These are phyloP conservation scores for Conus canariensis DNA, from an alignment of 2,888 invertebrate genomes.

Conservation along the genomic window DNA sequence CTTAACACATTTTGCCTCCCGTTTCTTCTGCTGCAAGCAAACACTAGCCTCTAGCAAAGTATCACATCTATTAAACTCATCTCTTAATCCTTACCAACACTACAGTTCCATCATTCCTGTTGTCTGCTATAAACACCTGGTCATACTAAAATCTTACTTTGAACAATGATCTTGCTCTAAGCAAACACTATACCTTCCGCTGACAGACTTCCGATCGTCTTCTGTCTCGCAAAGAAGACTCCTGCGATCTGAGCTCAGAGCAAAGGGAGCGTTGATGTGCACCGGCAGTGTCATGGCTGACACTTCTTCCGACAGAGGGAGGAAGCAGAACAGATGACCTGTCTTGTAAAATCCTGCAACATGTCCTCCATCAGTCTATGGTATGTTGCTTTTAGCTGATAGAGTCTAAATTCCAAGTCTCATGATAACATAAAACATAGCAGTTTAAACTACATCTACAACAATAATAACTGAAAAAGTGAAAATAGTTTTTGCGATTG, in stretches of 20 bases:
- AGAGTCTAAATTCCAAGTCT: neutral
- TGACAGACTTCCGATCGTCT: constrained; percentile 59
- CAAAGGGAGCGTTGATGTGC: constrained; percentile 74
- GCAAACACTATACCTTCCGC: neutral
- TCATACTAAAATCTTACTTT: no score
- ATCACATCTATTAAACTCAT: no score
- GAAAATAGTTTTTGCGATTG: neutral
- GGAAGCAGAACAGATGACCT: constrained; percentile 60
- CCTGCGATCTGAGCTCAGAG: constrained; percentile 68
- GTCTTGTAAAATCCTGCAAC: constrained; percentile 55
- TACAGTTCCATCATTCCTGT: no score
- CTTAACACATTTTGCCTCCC: no score
- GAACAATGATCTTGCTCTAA: no score
- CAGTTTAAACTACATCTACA: neutral
- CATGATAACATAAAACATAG: neutral
- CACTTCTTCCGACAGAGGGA: constrained; percentile 64
- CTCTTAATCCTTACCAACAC: no score
- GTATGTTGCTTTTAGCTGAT: neutral
- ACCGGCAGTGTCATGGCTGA: constrained; percentile 64
- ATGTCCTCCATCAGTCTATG: neutral
- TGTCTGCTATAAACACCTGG: no score
- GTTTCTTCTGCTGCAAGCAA: no score
- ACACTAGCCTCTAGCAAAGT: no score
- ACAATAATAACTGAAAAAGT: neutral
- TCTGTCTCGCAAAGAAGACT: constrained; percentile 59